Conservation (phyloP, 2,113 vertebrate species). For the Hipposideros armiger region DNA sequence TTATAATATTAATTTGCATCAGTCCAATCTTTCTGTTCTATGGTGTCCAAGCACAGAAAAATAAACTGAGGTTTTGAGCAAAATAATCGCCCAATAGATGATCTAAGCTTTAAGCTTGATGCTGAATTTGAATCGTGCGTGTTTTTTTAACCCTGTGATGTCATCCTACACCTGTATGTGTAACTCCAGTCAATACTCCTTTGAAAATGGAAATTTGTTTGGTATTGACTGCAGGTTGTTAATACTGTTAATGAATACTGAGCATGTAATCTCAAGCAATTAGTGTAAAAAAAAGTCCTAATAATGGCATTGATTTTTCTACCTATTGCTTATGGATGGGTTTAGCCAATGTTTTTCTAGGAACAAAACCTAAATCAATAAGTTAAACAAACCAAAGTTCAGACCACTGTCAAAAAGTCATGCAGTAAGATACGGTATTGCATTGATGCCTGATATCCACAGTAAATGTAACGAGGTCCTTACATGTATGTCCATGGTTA, state of each 20-base stretch:
- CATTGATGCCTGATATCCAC: neutral
- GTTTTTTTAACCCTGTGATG: neutral
- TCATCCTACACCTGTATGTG: neutral
- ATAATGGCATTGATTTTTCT: neutral
- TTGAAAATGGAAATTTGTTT: neutral
- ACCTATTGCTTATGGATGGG: neutral
- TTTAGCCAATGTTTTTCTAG: neutral
- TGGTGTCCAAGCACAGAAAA: conserved; percentile 10
- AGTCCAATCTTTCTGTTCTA: neutral
- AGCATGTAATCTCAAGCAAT: neutral
- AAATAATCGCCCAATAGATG: neutral
- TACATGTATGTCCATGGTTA: neutral
- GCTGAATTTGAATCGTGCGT: neutral
- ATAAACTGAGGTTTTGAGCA: neutral
- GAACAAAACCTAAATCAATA: neutral
- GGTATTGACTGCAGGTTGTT: neutral
- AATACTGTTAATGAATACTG: neutral
- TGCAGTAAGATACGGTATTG: neutral
- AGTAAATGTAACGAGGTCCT: neutral
- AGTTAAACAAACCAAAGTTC: neutral
- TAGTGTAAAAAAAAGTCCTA: neutral
- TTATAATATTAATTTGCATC: neutral
- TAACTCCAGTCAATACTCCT: neutral
- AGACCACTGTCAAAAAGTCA: neutral
- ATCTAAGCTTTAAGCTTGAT: neutral